Evolutionary conservation across 2,797 vertebrate species (phyloP), one percentile per base, ranked within the genome.

Genomic region (Clamator glandarius): DNA sequence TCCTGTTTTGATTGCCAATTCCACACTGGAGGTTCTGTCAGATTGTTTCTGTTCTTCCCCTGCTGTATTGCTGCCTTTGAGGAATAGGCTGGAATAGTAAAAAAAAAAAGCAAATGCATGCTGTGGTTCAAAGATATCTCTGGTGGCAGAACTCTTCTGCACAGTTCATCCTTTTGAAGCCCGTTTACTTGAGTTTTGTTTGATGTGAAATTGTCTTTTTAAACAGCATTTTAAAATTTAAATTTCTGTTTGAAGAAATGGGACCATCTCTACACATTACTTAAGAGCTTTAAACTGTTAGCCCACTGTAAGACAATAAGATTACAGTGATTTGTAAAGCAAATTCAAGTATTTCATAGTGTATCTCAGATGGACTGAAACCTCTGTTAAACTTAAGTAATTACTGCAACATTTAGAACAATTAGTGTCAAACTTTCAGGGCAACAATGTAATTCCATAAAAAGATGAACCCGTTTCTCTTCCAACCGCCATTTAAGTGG

Each of bases 401-500:
- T 92, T 94, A 55, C 70, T 50, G 28, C 73, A 92, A 70, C 58
- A 39, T 51, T 90, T 91, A 33, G 31, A 39, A 86, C 76, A 90
- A 91, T 93, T 95, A 94, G 33, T 63, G 84, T 88, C 88, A 70
- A 86, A 55, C 73, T 79, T 87, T 70, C 28, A 86, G 31, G 77
- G 91, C 91, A 92, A 91, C 44, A 90, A 28, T 92, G 89, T 82
- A 93, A 87, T 82, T 90, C 39, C 21, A 52, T 59, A 17, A 86
- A 95, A 88, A 66, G 66, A 79, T 86, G 42, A 92, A 31, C 42
- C 11, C 90, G 4, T 84, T 91, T 93, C 9, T 92, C 31, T 83
- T 93, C 80, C 52, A 93, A 69, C 25, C 81, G 15, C 11, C 24
- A 42, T 80, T 85, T 75, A 77, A 84, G 19, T 64, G 35, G 51